A percentile compares a stretch with the other conserved stretches of the same genome.
Evolutionary conservation across 2,888 invertebrate species (phyloP).

Genomic region (Metalampra italica): DNA sequence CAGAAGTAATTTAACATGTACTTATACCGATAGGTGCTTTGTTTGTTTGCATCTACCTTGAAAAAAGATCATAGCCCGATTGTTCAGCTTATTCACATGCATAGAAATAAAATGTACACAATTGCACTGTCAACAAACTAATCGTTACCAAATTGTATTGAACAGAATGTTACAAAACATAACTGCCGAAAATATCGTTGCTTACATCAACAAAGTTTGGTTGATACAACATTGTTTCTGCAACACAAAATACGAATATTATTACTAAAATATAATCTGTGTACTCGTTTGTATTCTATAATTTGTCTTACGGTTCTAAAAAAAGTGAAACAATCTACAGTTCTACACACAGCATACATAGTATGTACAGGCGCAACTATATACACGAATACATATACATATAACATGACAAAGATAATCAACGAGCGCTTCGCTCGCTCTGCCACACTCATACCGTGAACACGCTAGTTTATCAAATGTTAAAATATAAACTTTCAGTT

Average conservation of each 20-base stretch:
- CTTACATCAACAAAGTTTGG: conserved; percentile 7
- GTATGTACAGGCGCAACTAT: conserved; percentile 72
- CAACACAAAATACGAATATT: conserved; percentile 19
- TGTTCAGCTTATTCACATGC: conserved; percentile 19
- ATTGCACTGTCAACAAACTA: conserved; percentile 25
- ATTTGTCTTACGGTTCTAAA: conserved; percentile 57
- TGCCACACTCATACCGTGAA: conserved; percentile 32
- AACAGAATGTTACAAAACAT: neutral
- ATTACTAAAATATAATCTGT: conserved; percentile 35
- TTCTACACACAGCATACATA: conserved; percentile 69
- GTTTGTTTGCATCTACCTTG: conserved; percentile 15
- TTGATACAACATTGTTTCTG: conserved; percentile 9
- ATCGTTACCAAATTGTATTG: neutral
- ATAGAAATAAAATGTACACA: conserved; percentile 25
- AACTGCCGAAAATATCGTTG: conserved; percentile 4
- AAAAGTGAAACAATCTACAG: conserved; percentile 66
- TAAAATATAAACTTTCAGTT: conserved; percentile 14
- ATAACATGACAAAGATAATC: conserved; percentile 52
- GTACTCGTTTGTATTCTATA: conserved; percentile 48
- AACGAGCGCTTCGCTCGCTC: conserved; percentile 32
- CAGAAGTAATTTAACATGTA: conserved; percentile 23
- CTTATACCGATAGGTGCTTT: conserved; percentile 12
- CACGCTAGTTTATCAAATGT: conserved; percentile 23
- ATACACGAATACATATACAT: conserved; percentile 50
- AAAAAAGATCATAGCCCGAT: conserved; percentile 36